These are phyloP conservation scores for Ambastaia sidthimunki DNA, from an alignment of 2,797 vertebrate genomes.

Conservation along the genomic window DNA sequence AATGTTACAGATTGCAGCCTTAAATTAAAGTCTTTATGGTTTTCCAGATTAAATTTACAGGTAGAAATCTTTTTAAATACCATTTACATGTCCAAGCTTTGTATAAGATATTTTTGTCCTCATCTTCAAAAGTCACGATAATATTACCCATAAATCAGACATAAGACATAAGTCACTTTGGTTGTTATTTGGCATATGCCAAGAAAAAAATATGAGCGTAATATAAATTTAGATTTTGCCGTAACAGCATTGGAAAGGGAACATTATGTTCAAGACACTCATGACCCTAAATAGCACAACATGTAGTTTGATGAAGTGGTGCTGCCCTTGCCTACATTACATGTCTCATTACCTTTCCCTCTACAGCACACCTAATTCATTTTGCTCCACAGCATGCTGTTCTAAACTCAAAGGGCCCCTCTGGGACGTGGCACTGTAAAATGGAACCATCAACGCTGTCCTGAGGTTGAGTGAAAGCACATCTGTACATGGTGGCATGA, in stretches of 20 bases:
- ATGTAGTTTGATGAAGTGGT: conserved; percentile 40
- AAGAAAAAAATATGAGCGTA: conserved; percentile 11
- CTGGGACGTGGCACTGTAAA: conserved; percentile 25
- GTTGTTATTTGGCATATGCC: background rate
- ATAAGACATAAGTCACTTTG: background rate
- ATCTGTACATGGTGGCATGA: conserved; percentile 40
- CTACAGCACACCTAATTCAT: conserved; percentile 40
- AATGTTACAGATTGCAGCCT: background rate
- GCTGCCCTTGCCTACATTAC: conserved; percentile 29
- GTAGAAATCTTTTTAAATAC: background rate
- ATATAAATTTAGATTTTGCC: conserved; percentile 17
- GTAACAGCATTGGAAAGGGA: background rate
- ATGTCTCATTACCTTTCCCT: conserved; percentile 50
- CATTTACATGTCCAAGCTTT: background rate
- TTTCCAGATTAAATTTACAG: background rate
- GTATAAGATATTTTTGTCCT: background rate
- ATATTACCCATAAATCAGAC: background rate
- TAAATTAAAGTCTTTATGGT: too few relatives aligned
- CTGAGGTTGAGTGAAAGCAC: conserved; percentile 42
- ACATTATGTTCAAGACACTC: conserved; percentile 7
- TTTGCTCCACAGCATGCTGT: conserved; percentile 10
- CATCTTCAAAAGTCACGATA: background rate
- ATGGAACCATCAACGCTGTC: conserved; percentile 33
- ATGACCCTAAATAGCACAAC: conserved; percentile 21
- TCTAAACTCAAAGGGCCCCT: conserved; percentile 32